Base-by-base conservation (phyloP, 2,888 invertebrate genomes). In the Nomada flava region DNA sequence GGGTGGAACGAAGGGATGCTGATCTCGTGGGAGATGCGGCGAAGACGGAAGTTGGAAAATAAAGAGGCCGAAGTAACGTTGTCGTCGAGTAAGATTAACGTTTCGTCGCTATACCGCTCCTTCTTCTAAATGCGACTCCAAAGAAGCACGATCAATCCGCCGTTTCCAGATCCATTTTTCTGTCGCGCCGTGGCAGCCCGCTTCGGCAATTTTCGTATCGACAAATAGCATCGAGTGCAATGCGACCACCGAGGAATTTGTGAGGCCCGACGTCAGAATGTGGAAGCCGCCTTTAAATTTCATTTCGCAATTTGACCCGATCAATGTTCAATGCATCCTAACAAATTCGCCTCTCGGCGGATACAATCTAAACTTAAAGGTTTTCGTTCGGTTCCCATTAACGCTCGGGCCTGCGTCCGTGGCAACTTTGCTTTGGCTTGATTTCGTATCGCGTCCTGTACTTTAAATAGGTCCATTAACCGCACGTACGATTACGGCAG, bases 391-490 rank as follows among this genome's bases (percentile, higher is more conserved):
- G 42, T 53, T 52, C 29, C 53, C 36, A 47, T 76, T 75, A 53
- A 55, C 47, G 23, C 18, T 53, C 65, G 52, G 59, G 65, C 77
- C 44, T 26, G 26, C 23, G 55, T 15, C 26, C 20, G 23, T 36
- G 52, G 23, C 76, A 63, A 50, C 63, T 67, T 64, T 18, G 36
- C 59, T 75, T 47, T 57, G 64, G 44, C 69, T 65, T 36, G 57
- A 20, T n/a, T 42, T 69, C 67, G 65, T 77, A 73, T 82, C 68
- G 59, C 63, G n/a, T 55, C 57, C 63, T 78, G 87, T 87, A 86
- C 89, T 91, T 91, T 88, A 88, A 90, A 90, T 88, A 85, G 83
- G 82, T 68, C 83, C 87, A 88, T 90, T 88, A 90, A 79, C 85
- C 85, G 85, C 84, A 88, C 86, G 84, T 89, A 88, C 88, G 90